phyloP scores from a whole-genome alignment of 2,797 vertebrate genomes.

The Muraenolepis orangiensis region DNA sequence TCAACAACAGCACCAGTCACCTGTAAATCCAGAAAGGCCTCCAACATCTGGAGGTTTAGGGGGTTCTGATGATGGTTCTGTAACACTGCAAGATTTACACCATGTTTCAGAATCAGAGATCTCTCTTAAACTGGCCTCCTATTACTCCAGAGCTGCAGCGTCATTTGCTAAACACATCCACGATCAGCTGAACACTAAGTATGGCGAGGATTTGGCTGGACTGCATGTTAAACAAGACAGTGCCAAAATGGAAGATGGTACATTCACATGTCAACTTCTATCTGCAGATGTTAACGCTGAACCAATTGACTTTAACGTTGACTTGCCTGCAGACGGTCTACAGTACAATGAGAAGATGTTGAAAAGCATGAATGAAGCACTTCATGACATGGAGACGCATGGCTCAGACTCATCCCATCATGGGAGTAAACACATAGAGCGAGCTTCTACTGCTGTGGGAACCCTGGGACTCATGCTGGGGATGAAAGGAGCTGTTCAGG shows the following conservation, averaged over 20 bases:
- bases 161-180: conserved; percentile 21
- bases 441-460: conserved; percentile 21
- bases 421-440: conserved; percentile 9
- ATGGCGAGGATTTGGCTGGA: conserved; percentile 22
- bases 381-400: conserved; percentile 18
- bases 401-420: background rate
- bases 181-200: conserved; percentile 17
- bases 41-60: conserved; percentile 5
- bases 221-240: conserved; percentile 24
- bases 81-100: conserved; percentile 22
- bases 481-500: conserved; percentile 30
- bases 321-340: conserved; percentile 29
- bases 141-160: conserved; percentile 23
- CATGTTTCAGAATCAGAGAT: conserved; percentile 32
- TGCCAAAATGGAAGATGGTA: conserved; percentile 26
- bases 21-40: background rate
- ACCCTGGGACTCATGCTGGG: conserved; percentile 39
- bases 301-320: conserved; percentile 7
- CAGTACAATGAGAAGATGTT: conserved; percentile 27
- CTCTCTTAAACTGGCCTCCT: conserved; percentile 38
- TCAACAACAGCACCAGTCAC: background rate
- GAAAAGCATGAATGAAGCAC: conserved; percentile 15
- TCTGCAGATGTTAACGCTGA: background rate
- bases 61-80: conserved; percentile 29
- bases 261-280: conserved; percentile 30